Conservation (phyloP, 2,888 invertebrate species). For the Emesis castigata region DNA sequence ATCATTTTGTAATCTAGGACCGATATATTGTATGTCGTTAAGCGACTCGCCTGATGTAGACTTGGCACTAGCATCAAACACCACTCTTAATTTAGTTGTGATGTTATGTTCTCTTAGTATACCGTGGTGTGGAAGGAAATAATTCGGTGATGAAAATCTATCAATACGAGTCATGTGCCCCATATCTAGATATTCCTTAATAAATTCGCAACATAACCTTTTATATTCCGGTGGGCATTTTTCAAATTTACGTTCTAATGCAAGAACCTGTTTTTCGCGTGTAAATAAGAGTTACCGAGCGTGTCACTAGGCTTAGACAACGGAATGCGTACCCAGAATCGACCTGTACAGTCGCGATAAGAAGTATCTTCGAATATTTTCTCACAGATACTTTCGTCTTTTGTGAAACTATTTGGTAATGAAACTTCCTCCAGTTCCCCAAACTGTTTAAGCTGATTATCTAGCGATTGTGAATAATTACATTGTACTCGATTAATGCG, state of each 20-base stretch:
- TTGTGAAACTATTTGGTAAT: too few species aligned
- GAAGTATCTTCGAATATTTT: too few species aligned
- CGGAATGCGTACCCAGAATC: background rate
- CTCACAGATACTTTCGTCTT: too few species aligned
- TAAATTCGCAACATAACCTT: background rate
- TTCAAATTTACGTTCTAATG: background rate
- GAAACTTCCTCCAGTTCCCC: slow-evolving; percentile 14
- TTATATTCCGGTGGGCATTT: background rate
- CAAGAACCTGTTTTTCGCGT: background rate
- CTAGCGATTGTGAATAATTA: slow-evolving; percentile 7
- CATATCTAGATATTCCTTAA: background rate
- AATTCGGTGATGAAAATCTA: background rate
- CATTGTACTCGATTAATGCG: slow-evolving; percentile 14
- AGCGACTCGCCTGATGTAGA: background rate
- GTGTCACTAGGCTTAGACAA: background rate
- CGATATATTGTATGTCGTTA: background rate
- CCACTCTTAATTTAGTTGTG: background rate
- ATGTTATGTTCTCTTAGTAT: background rate
- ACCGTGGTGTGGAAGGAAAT: background rate
- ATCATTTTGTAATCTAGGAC: background rate
- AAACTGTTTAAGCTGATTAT: slow-evolving; percentile 12
- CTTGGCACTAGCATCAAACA: background rate
- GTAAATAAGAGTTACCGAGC: background rate
- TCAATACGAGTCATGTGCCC: background rate
- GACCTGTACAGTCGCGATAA: too few species aligned